Evolutionary conservation across 2,888 invertebrate species (phyloP).

Genomic region (Eristalis tenax): DNA sequence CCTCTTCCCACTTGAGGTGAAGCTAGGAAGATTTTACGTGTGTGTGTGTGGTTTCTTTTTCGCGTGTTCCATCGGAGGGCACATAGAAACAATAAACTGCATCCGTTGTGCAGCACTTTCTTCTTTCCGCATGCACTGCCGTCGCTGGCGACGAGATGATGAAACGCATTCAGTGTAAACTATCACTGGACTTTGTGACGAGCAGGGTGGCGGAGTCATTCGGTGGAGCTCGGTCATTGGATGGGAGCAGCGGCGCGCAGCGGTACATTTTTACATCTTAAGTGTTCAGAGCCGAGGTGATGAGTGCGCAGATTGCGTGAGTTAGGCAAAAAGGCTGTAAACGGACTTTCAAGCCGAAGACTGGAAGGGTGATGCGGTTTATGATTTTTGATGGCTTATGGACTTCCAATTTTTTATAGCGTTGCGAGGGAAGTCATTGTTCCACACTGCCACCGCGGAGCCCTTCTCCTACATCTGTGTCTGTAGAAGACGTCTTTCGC

Average conservation of each 20-base stretch:
- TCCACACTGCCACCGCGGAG: no score
- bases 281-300: constrained; percentile 14
- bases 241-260: neutral
- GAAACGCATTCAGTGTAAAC: constrained; percentile 3
- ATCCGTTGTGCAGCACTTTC: constrained; percentile 56
- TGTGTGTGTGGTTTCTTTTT: constrained; percentile 19
- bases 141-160: constrained; percentile 49
- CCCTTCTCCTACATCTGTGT: no score
- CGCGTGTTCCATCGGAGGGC: constrained; percentile 51
- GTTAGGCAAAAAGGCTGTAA: constrained; percentile 39
- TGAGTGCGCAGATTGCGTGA: constrained; percentile 60
- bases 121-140: constrained; percentile 17
- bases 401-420: neutral
- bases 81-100: constrained; percentile 66
- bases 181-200: constrained; percentile 30
- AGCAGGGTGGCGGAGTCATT: constrained; percentile 39
- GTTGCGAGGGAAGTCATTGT: neutral
- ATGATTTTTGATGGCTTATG: neutral
- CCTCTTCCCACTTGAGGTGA: neutral
- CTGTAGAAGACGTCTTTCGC: no score
- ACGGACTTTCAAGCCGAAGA: constrained; percentile 34
- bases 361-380: constrained; percentile 4
- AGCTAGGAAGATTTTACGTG: neutral
- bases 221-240: neutral
- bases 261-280: neutral